Evolutionary conservation across 2,888 invertebrate genomes (phyloP).

Genomic region (Pseudococcus longispinus): DNA sequence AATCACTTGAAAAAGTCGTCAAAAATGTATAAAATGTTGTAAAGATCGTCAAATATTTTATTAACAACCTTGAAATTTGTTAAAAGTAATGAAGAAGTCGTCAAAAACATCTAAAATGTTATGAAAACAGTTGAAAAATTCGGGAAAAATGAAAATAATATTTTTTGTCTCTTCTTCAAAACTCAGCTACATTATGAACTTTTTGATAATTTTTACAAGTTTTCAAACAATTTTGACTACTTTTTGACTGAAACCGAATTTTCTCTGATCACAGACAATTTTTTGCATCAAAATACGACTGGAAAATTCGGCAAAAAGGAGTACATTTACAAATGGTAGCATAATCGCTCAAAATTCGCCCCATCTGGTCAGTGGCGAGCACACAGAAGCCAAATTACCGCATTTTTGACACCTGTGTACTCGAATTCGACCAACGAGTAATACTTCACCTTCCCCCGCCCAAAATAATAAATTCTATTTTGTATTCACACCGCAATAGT

Average conservation of each 20-base stretch:
- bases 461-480: neutral
- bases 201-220: too few species aligned
- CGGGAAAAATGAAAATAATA: too few species aligned
- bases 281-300: neutral
- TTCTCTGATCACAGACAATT: neutral
- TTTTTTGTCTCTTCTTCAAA: too few species aligned
- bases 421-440: neutral
- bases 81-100: too few species aligned
- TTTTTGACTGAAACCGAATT: neutral
- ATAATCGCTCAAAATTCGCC: neutral
- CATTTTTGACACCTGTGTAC: neutral
- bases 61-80: too few species aligned
- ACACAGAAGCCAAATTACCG: neutral
- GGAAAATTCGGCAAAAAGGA: neutral
- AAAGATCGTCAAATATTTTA: too few species aligned
- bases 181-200: too few species aligned
- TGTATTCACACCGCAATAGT: neutral
- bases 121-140: too few species aligned
- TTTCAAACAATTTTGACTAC: too few species aligned
- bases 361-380: neutral
- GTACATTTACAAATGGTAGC: neutral
- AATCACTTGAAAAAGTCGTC: too few species aligned
- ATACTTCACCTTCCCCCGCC: neutral
- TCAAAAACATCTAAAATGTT: too few species aligned
- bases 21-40: too few species aligned